Conservation (phyloP, 2,113 vertebrate genomes). For the Oncorhynchus mykiss region DNA sequence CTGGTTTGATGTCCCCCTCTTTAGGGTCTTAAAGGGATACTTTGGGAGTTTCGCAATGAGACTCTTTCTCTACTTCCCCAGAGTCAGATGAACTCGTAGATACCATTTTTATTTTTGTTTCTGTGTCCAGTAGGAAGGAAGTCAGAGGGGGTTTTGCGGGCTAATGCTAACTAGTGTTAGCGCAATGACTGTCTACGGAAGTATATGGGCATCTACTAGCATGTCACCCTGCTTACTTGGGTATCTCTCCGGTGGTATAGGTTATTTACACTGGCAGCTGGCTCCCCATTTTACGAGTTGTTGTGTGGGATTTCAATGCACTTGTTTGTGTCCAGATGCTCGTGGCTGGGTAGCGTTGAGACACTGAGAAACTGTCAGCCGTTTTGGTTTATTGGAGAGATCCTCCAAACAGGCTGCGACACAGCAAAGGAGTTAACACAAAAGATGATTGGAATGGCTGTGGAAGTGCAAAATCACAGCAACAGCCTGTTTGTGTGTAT, state of each 20-base stretch:
- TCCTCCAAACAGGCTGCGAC: conserved; percentile 18
- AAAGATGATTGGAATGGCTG: conserved; percentile 38
- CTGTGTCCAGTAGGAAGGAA: too few relatives aligned
- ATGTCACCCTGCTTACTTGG: conserved; percentile 37
- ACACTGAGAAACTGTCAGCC: conserved; percentile 44
- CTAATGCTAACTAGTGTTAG: too few relatives aligned
- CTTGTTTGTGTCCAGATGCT: conserved; percentile 70
- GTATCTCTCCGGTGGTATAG: conserved; percentile 18
- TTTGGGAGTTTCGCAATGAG: too few relatives aligned
- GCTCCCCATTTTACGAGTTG: conserved; percentile 52
- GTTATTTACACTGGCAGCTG: conserved; percentile 58
- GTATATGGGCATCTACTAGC: too few relatives aligned
- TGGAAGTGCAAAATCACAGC: not conserved
- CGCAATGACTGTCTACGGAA: too few relatives aligned
- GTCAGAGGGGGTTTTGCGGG: too few relatives aligned
- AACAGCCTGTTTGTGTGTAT: conserved; percentile 11
- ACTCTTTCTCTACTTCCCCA: too few relatives aligned
- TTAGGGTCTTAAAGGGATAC: conserved; percentile 72
- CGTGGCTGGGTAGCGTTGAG: conserved; percentile 14
- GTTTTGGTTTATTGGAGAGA: conserved; percentile 61
- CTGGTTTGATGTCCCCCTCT: conserved; percentile 71
- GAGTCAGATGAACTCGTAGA: too few relatives aligned
- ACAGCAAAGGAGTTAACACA: conserved; percentile 39
- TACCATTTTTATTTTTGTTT: too few relatives aligned
- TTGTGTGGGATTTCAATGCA: conserved; percentile 54